Conservation (phyloP, 2,113 vertebrate genomes). For the Campylorhamphus procurvoides region DNA sequence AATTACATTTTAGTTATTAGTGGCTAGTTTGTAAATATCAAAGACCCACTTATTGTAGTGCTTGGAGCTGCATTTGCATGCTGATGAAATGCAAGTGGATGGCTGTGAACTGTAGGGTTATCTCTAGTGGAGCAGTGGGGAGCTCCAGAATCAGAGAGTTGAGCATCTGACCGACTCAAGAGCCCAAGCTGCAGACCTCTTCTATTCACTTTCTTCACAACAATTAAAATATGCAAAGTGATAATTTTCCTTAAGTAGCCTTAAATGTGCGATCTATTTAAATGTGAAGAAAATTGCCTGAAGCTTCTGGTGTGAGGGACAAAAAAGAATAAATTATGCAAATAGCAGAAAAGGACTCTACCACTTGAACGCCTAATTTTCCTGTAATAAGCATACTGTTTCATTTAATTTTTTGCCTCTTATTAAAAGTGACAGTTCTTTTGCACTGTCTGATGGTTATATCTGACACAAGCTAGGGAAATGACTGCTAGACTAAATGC, state of each 20-base stretch:
- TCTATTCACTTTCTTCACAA: conserved; percentile 99
- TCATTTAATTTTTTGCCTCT: conserved; percentile 99
- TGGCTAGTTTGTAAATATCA: conserved; percentile 99
- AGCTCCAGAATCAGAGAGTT: conserved; percentile 90
- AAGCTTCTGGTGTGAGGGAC: conserved; percentile 92
- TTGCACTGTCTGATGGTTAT: conserved; percentile 99
- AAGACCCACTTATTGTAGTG: conserved; percentile 92
- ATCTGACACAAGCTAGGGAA: conserved; percentile 97
- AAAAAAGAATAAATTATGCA: conserved; percentile 99
- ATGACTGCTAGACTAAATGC: conserved; percentile 97
- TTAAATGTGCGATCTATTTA: conserved; percentile 99
- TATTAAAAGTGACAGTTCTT: conserved; percentile 99
- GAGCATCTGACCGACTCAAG: conserved; percentile 90
- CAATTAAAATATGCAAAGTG: conserved; percentile 99
- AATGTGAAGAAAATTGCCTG: conserved; percentile 99
- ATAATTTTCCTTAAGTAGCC: conserved; percentile 99
- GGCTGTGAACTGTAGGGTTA: conserved; percentile 97
- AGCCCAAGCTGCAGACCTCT: conserved; percentile 98
- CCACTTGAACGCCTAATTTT: conserved; percentile 99
- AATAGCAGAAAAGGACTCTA: conserved; percentile 98
- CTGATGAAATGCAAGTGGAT: conserved; percentile 98
- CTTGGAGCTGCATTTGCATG: conserved; percentile 96
- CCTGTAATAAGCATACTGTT: conserved; percentile 99
- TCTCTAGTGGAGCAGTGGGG: conserved; percentile 92
- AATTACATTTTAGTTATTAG: conserved; percentile 97